These are phyloP conservation scores for Alosa alosa DNA, from an alignment of 2,113 vertebrate genomes.

Conservation along the genomic window DNA sequence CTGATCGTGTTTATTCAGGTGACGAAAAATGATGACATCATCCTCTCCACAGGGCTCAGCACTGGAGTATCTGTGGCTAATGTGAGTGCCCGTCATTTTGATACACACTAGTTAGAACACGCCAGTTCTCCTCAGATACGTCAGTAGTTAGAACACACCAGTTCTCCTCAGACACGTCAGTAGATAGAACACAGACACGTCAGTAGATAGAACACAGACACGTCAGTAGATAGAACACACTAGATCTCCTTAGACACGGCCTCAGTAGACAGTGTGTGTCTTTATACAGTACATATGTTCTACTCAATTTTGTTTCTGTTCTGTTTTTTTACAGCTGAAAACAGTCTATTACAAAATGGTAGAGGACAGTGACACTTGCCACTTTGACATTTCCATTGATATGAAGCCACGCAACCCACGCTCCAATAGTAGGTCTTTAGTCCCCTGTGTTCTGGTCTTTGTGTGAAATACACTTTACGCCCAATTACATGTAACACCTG, in stretches of 20 bases:
- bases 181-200: too few relatives aligned
- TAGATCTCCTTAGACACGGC: too few relatives aligned
- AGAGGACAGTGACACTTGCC: slow-evolving; percentile 69
- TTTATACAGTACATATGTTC: background rate
- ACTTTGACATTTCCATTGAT: slow-evolving; percentile 75
- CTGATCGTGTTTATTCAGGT: slow-evolving; percentile 51
- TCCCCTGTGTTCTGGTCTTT: background rate
- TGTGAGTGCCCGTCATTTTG: slow-evolving; percentile 64
- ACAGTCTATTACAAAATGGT: slow-evolving; percentile 79
- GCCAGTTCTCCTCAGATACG: too few relatives aligned
- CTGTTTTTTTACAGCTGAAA: slow-evolving; percentile 73
- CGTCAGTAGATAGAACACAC: too few relatives aligned
- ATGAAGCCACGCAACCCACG: background rate
- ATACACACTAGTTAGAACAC: background rate
- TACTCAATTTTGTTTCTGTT: background rate
- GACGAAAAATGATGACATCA: slow-evolving; percentile 58
- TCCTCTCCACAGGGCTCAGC: slow-evolving; percentile 73
- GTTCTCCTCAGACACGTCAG: too few relatives aligned
- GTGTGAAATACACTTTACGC: background rate
- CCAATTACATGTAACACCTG: too few relatives aligned
- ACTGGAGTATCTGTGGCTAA: slow-evolving; percentile 82
- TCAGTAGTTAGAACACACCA: too few relatives aligned
- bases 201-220: too few relatives aligned
- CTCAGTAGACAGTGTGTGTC: too few relatives aligned
- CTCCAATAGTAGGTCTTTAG: slow-evolving; percentile 31